Base-by-base conservation (phyloP, 2,113 vertebrate species). In the Lepidothrix coronata region DNA sequence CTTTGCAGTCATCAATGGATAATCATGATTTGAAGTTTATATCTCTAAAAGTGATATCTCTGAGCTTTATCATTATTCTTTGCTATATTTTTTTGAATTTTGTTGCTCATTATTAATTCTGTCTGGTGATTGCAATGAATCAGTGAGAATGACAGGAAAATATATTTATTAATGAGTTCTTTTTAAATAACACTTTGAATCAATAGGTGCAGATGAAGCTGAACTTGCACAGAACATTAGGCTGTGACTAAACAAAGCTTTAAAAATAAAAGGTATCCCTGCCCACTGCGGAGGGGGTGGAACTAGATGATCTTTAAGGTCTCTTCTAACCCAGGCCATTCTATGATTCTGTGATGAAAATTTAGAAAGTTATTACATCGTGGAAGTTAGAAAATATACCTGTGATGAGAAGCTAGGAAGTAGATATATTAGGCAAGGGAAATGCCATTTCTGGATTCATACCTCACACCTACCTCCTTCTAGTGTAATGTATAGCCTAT, bases 401-500 rank as follows among this genome's bases (percentile, higher is more conserved):
- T 92, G 35, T 51, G 73, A 35, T 41, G 61, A 94, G 63, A 62
- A 78, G 52, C 9, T 66, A 57, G 57, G 28, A 78, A 68, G n/a
- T 18, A 68, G 44, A 72, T 3, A 2, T 58, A 48, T 67, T 66
- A 78, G 31, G 71, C 61, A 89, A 88, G 58, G 67, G 28, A 94
- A 93, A 93, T 91, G 57, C 35, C 16, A n/a, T 93, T 88, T 92
- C 35, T 89, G 89, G 87, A 67, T 93, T 94, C 66, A 58, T 63
- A 30, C 21, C 17, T 37, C 92, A 76, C 44, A 71, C 41, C 63
- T 78, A 65, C 76, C 70, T 81, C 19, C 46, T 43, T 79, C 37
- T 71, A 86, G 18, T 51, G 35, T 63, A 81, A 71, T 81, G 24
- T 91, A 59, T 46, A n/a, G 30, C 57, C 74, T 91, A 68, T 88